These are phyloP conservation scores for Argyresthia albistria DNA, from an alignment of 2,888 invertebrate species.

Conservation along the genomic window DNA sequence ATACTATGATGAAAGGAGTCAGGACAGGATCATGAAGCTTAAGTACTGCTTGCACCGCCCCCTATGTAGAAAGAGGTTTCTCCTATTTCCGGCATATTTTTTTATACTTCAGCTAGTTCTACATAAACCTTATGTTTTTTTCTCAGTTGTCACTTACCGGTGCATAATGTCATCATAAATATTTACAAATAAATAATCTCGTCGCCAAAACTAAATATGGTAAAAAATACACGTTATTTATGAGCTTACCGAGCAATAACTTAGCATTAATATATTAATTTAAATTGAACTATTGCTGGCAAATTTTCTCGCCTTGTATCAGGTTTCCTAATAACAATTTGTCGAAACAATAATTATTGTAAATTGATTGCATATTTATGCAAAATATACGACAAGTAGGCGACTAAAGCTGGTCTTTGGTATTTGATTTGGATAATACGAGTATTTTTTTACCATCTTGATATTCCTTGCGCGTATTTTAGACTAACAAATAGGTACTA, in stretches of 20 bases:
- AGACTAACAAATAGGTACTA: too few species aligned
- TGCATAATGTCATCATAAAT: background rate
- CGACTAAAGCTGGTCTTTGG: slow-evolving; percentile 52
- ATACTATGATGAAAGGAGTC: too few species aligned
- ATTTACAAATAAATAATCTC: background rate
- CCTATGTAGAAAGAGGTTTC: too few species aligned
- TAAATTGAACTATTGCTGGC: slow-evolving; percentile 40
- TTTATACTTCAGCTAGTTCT: too few species aligned
- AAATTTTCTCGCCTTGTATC: slow-evolving; percentile 37
- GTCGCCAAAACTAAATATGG: too few species aligned
- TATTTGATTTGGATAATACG: slow-evolving; percentile 55
- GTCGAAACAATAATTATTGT: slow-evolving; percentile 44
- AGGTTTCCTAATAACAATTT: slow-evolving; percentile 52
- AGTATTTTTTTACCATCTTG: slow-evolving; percentile 46
- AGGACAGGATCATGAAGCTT: too few species aligned
- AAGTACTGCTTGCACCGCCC: too few species aligned
- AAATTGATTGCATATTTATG: slow-evolving; percentile 49
- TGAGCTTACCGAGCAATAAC: background rate
- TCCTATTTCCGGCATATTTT: too few species aligned
- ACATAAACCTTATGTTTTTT: too few species aligned
- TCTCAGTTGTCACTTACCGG: too few species aligned
- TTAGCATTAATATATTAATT: slow-evolving; percentile 26
- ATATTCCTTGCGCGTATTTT: background rate
- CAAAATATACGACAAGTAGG: slow-evolving; percentile 47
- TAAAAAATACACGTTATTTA: background rate